Evolutionary conservation across 2,888 invertebrate species (phyloP).

Genomic region (Pollenia labialis): DNA sequence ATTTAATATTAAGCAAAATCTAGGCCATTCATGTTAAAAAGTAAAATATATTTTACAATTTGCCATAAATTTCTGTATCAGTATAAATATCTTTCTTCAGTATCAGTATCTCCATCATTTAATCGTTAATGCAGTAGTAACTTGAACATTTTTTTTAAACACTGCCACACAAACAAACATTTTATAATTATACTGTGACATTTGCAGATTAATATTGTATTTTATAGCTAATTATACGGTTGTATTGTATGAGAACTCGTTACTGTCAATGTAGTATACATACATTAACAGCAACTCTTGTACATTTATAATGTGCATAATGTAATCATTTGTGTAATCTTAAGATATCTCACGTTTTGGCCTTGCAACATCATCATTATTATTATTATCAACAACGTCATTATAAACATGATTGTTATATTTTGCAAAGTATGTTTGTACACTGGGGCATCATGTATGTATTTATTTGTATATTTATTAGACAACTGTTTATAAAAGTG

Average conservation of each 20-base stretch:
- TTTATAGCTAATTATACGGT: constrained; percentile 62
- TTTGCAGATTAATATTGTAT: constrained; percentile 50
- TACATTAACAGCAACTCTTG: constrained; percentile 11
- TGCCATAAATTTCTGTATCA: neutral
- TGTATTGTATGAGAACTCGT: neutral
- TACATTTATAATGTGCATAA: constrained; percentile 46
- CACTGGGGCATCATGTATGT: neutral
- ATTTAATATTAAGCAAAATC: neutral
- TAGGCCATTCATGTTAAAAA: neutral
- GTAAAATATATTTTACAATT: neutral
- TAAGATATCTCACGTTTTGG: constrained; percentile 73
- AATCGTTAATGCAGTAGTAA: constrained; percentile 12
- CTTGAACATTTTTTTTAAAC: neutral
- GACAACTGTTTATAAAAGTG: constrained; percentile 3
- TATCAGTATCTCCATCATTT: constrained; percentile 1
- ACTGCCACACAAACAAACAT: neutral
- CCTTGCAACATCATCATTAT: constrained; percentile 68
- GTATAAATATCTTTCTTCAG: neutral
- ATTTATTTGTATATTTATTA: constrained; percentile 8
- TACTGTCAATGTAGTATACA: neutral
- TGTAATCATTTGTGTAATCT: constrained; percentile 69
- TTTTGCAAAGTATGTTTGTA: constrained; percentile 32
- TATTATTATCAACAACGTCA: constrained; percentile 47
- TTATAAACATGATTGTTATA: constrained; percentile 46
- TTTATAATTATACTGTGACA: constrained; percentile 44